These are phyloP conservation scores for Drosophila crucigera DNA, from an alignment of 2,888 invertebrate genomes.

Conservation along the genomic window DNA sequence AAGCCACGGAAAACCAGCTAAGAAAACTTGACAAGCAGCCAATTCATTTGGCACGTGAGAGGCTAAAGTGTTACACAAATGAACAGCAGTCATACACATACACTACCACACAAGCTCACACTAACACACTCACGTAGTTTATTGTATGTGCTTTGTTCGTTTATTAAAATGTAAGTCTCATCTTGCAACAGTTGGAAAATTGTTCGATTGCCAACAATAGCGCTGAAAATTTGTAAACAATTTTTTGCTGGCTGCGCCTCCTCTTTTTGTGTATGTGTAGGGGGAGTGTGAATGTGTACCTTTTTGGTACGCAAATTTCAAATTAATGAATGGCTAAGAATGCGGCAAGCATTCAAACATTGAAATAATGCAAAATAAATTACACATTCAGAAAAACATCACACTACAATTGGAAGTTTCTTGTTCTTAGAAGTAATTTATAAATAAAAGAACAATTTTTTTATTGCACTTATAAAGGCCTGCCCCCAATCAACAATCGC, in stretches of 20 bases:
- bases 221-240: conserved; percentile 66
- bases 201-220: conserved; percentile 66
- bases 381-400: not conserved
- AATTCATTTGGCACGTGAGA: conserved; percentile 79
- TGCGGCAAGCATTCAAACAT: conserved; percentile 38
- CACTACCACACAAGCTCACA: not conserved
- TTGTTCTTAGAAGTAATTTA: not conserved
- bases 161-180: conserved; percentile 23
- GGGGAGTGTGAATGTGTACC: conserved; percentile 28
- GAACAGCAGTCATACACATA: conserved; percentile 37
- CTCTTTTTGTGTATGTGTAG: conserved; percentile 5
- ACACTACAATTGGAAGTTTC: not conserved
- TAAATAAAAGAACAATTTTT: not conserved
- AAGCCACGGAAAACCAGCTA: conserved; percentile 28
- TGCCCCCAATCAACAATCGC: not conserved
- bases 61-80: conserved; percentile 69
- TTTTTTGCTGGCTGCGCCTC: conserved; percentile 21
- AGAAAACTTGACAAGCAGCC: conserved; percentile 54
- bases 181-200: conserved; percentile 62
- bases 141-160: conserved; percentile 12
- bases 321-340: conserved; percentile 78
- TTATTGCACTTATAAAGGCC: not conserved
- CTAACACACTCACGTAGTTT: not conserved
- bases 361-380: not conserved
- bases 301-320: conserved; percentile 67